A percentile compares a stretch with the other conserved stretches of the same genome.
Evolutionary conservation across 2,113 vertebrate genomes (phyloP).

Genomic region (Pelusios castaneus): DNA sequence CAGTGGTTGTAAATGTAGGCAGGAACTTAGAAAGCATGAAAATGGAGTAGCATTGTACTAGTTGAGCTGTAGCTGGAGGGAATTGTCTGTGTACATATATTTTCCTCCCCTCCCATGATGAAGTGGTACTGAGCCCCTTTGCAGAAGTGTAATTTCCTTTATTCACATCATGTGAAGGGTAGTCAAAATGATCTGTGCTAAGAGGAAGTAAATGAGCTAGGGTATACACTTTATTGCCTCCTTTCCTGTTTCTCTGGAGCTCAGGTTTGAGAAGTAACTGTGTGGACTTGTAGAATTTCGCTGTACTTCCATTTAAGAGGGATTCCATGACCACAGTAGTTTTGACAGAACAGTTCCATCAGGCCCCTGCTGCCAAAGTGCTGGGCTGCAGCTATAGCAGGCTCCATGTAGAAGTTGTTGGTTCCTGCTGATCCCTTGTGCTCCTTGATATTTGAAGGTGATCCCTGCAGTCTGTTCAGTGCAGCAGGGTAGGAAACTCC

Average conservation of each 20-base stretch:
- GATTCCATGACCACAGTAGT: not conserved
- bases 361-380: not conserved
- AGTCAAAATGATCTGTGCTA: not conserved
- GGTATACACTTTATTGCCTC: not conserved
- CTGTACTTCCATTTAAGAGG: conserved; percentile 31
- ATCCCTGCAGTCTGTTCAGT: not conserved
- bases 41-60: not conserved
- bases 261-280: not conserved
- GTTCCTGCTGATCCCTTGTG: conserved; percentile 10
- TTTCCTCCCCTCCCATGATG: not conserved
- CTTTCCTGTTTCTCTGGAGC: not conserved
- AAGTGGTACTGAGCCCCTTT: not conserved
- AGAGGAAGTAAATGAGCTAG: not conserved
- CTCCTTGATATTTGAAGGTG: not conserved
- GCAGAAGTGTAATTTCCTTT: not conserved
- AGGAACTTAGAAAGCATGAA: not conserved
- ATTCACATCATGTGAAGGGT: not conserved
- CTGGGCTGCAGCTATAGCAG: not conserved
- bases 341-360: not conserved
- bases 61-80: not conserved
- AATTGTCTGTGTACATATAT: not conserved
- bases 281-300: conserved; percentile 30
- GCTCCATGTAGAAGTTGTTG: not conserved
- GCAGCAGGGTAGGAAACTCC: not conserved
- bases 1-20: not conserved